Evolutionary conservation across 2,797 vertebrate species (phyloP).

Genomic region (Argya squamiceps): DNA sequence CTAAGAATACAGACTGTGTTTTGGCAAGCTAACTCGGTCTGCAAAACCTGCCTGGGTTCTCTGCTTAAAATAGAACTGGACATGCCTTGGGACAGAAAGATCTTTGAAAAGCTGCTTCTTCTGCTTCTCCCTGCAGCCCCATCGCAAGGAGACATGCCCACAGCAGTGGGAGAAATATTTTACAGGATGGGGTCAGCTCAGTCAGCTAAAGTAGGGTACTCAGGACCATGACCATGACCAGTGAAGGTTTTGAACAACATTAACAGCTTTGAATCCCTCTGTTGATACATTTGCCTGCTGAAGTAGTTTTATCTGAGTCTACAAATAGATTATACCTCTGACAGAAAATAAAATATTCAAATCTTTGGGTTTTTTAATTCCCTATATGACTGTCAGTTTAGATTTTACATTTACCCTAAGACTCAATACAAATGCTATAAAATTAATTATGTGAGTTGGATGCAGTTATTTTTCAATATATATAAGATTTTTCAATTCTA

Average conservation of each 20-base stretch:
- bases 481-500: neutral
- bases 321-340: neutral
- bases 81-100: neutral
- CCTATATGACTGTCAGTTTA: neutral
- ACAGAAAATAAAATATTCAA: neutral
- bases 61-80: neutral
- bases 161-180: neutral
- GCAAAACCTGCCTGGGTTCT: neutral
- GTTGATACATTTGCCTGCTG: neutral
- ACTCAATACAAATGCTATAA: neutral
- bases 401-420: neutral
- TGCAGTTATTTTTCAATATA: neutral
- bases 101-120: neutral
- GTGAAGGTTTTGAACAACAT: neutral
- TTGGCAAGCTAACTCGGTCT: neutral
- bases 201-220: neutral
- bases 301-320: neutral
- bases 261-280: neutral
- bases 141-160: rapidly evolving
- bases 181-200: neutral
- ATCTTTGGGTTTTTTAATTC: neutral
- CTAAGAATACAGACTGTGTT: neutral
- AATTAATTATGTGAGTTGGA: neutral
- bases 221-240: neutral
- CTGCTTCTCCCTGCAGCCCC: neutral